phyloP scores from a whole-genome alignment of 1,140 invertebrate genomes.

The Pseudomyrmex pallidus region DNA sequence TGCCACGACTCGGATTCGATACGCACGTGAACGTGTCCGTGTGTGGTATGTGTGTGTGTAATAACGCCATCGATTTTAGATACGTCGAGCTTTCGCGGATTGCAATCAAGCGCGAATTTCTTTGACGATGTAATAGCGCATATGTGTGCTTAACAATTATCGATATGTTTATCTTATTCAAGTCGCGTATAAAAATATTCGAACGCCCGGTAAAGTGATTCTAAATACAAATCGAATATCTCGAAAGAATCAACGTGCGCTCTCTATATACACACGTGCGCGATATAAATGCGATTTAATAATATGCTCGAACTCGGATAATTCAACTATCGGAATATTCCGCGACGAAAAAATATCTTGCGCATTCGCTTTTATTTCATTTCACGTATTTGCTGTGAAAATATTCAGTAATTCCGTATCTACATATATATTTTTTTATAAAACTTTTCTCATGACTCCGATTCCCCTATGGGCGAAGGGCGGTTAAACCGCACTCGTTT shows the following conservation, averaged over 20 bases:
- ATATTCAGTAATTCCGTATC: background rate
- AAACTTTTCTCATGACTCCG: conserved; percentile 12
- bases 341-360: no score
- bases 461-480: conserved; percentile 34
- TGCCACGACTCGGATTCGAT: background rate
- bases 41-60: background rate
- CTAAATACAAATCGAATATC: conserved; percentile 13
- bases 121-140: conserved; percentile 22
- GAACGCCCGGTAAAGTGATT: background rate
- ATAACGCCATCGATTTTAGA: conserved; percentile 12
- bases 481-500: conserved; percentile 48
- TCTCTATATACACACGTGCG: no score
- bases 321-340: background rate
- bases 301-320: background rate
- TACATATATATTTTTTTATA: conserved; percentile 12
- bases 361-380: no score
- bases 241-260: background rate
- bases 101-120: conserved; percentile 20
- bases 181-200: conserved; percentile 29
- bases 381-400: background rate
- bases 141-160: conserved; percentile 4
- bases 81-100: conserved; percentile 31
- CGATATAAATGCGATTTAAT: no score
- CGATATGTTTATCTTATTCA: conserved; percentile 7
- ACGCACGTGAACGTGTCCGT: background rate